Evolutionary conservation across 1,140 invertebrate genomes (phyloP).

Genomic region (Brachionus koreanus): DNA sequence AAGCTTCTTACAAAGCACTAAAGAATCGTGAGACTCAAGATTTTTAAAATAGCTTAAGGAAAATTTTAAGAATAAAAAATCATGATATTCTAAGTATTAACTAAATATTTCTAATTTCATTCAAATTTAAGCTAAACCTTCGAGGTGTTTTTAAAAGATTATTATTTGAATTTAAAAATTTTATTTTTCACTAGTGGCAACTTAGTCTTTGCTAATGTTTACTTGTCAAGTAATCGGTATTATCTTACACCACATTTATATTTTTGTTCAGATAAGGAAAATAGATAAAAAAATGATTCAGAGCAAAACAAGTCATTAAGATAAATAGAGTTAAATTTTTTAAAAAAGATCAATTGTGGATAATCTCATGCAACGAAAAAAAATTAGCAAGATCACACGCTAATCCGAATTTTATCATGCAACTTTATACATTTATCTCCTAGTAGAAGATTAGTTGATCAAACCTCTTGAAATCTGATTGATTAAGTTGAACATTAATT

Average conservation of each 20-base stretch:
- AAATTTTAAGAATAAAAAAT: no score
- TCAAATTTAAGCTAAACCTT: no score
- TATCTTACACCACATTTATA: not conserved
- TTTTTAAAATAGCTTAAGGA: no score
- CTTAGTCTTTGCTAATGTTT: not conserved
- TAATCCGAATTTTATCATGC: not conserved
- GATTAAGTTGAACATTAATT: not conserved
- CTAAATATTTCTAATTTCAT: no score
- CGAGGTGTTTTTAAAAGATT: no score
- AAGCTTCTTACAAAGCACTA: not conserved
- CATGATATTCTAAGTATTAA: no score
- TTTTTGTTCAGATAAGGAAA: not conserved
- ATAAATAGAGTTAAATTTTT: not conserved
- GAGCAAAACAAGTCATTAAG: not conserved
- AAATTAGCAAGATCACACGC: not conserved
- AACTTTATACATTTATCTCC: not conserved
- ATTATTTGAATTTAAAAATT: no score
- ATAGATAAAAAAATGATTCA: not conserved
- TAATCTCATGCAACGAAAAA: not conserved
- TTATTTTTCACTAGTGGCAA: no score
- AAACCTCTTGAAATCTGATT: not conserved
- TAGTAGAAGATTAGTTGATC: not conserved
- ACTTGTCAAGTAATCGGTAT: not conserved
- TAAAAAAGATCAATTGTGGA: not conserved
- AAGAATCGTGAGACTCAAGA: not conserved